Conservation (phyloP, 2,888 invertebrate species). For the Crioceris asparagi region DNA sequence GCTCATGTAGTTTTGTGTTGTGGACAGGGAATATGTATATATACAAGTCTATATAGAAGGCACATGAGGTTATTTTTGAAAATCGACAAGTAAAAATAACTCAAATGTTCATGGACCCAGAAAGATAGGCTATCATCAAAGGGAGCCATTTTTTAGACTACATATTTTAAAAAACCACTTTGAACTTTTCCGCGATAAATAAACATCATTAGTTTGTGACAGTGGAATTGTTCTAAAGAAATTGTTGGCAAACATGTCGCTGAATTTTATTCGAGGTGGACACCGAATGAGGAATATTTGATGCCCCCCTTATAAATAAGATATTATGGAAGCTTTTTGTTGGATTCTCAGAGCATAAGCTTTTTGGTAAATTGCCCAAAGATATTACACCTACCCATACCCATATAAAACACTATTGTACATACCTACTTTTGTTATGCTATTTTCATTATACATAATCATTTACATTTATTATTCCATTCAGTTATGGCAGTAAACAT, state of each 20-base stretch:
- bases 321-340: conserved; percentile 14
- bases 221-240: no score
- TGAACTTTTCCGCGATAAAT: conserved; percentile 21
- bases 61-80: conserved; percentile 36
- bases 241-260: conserved; percentile 1
- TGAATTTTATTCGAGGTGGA: conserved; percentile 1
- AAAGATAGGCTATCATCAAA: conserved; percentile 34
- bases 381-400: no score
- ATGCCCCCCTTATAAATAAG: conserved; percentile 12
- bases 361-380: conserved; percentile 17
- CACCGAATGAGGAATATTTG: conserved; percentile 12
- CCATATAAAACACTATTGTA: no score
- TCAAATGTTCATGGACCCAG: conserved; percentile 30
- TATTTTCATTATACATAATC: no score
- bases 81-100: conserved; percentile 38
- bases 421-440: no score
- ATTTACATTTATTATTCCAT: no score
- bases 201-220: no score
- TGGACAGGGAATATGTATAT: conserved; percentile 31
- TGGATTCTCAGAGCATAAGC: conserved; percentile 17
- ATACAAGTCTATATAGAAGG: conserved; percentile 35
- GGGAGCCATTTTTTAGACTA: conserved; percentile 34
- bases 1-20: conserved; percentile 34
- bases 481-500: no score
- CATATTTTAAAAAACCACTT: conserved; percentile 16